These are phyloP conservation scores for Drosophila ambigua DNA, from an alignment of 1,140 invertebrate species.

Conservation along the genomic window DNA sequence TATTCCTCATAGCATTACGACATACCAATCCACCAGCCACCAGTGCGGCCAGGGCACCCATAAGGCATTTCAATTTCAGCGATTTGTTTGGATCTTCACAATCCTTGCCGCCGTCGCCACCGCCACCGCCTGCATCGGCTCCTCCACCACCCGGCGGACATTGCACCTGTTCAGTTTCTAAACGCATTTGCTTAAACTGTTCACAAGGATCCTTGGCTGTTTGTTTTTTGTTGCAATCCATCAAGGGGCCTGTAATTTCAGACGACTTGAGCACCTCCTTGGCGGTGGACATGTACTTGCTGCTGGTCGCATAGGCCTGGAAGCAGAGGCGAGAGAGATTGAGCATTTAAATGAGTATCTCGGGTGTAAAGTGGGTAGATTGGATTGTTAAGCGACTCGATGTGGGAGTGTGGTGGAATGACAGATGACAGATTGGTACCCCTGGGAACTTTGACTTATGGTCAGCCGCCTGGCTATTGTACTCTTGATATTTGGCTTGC, in stretches of 20 bases:
- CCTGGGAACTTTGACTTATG: slow-evolving; percentile 26
- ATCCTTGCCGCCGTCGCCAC: slow-evolving; percentile 22
- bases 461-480: not conserved
- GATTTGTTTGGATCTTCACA: slow-evolving; percentile 32
- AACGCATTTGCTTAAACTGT: slow-evolving; percentile 49
- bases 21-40: slow-evolving; percentile 71
- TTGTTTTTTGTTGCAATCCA: slow-evolving; percentile 30
- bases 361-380: not conserved
- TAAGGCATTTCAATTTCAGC: slow-evolving; percentile 36
- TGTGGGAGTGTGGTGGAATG: not conserved
- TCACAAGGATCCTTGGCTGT: slow-evolving; percentile 40
- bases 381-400: no score
- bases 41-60: slow-evolving; percentile 61
- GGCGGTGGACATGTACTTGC: slow-evolving; percentile 30
- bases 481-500: no score
- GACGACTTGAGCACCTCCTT: slow-evolving; percentile 64
- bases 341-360: not conserved
- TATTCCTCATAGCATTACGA: not conserved
- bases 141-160: slow-evolving; percentile 2
- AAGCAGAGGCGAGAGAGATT: not conserved
- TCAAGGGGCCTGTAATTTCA: not conserved
- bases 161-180: slow-evolving; percentile 18
- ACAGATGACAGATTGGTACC: no score
- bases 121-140: not conserved
- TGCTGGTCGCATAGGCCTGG: slow-evolving; percentile 42